Evolutionary conservation across 1,140 invertebrate genomes (phyloP).

Genomic region (Pogonomyrmex barbatus): DNA sequence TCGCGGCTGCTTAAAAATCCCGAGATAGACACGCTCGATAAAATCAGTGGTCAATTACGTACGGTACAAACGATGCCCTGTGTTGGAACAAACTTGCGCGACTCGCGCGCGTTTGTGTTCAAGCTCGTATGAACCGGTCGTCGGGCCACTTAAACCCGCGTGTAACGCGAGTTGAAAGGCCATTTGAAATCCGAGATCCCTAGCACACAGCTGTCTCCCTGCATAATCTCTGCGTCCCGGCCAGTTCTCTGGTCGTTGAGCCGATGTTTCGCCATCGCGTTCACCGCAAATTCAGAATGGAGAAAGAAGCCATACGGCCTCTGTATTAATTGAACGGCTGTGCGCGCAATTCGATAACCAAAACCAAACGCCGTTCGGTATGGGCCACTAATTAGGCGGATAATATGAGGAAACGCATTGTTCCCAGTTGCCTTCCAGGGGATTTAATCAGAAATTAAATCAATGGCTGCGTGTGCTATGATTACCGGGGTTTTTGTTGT

Average conservation of each 20-base stretch:
- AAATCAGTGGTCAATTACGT: constrained; percentile 41
- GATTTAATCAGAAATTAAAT: constrained; percentile 2
- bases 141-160: constrained; percentile 64
- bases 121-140: constrained; percentile 69
- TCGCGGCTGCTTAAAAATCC: constrained; percentile 17
- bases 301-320: background rate
- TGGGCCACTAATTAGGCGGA: constrained; percentile 21
- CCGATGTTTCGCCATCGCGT: background rate
- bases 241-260: constrained; percentile 10
- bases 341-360: constrained; percentile 12
- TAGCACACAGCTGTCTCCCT: constrained; percentile 75
- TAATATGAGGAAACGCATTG: constrained; percentile 18
- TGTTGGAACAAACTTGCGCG: constrained; percentile 31
- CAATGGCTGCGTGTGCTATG: constrained; percentile 5
- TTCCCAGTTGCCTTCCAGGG: constrained; percentile 10
- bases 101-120: constrained; percentile 69
- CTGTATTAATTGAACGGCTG: constrained; percentile 43
- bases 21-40: constrained; percentile 52
- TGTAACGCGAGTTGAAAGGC: constrained; percentile 82
- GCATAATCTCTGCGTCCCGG: constrained; percentile 50
- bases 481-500: background rate
- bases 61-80: constrained; percentile 33
- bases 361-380: constrained; percentile 9
- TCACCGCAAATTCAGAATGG: constrained; percentile 2
- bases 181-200: constrained; percentile 80